These are phyloP conservation scores for Boloria selene DNA, from an alignment of 2,888 invertebrate genomes.

Conservation along the genomic window DNA sequence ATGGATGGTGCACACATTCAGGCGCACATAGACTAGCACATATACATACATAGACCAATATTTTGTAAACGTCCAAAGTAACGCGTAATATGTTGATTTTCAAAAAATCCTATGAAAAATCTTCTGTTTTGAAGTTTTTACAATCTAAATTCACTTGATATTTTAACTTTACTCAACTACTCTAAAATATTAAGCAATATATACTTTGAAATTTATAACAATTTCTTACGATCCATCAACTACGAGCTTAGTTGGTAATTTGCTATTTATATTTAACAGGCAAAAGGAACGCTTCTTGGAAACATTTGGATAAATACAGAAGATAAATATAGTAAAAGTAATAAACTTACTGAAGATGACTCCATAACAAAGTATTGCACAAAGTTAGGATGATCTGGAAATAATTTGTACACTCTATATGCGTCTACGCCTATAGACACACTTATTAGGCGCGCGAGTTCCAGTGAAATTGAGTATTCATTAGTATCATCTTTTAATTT, in stretches of 20 bases:
- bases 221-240: no score
- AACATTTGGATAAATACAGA: not conserved
- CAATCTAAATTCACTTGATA: no score
- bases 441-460: slow-evolving; percentile 85
- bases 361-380: slow-evolving; percentile 51
- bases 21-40: no score
- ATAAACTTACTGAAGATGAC: slow-evolving; percentile 41
- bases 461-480: slow-evolving; percentile 85
- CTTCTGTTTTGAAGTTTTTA: no score
- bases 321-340: not conserved
- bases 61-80: no score
- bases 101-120: no score
- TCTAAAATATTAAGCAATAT: no score
- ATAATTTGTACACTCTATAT: slow-evolving; percentile 73
- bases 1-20: no score
- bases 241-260: not conserved
- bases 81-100: no score
- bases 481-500: slow-evolving; percentile 83
- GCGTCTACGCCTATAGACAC: slow-evolving; percentile 86
- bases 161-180: no score
- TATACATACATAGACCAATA: no score
- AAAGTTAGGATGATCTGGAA: slow-evolving; percentile 50
- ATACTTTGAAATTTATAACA: no score
- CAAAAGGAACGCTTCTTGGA: not conserved
- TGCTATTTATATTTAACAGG: slow-evolving; percentile 1